These are phyloP conservation scores for Xenops minutus DNA, from an alignment of 2,797 vertebrate genomes.

Conservation along the genomic window DNA sequence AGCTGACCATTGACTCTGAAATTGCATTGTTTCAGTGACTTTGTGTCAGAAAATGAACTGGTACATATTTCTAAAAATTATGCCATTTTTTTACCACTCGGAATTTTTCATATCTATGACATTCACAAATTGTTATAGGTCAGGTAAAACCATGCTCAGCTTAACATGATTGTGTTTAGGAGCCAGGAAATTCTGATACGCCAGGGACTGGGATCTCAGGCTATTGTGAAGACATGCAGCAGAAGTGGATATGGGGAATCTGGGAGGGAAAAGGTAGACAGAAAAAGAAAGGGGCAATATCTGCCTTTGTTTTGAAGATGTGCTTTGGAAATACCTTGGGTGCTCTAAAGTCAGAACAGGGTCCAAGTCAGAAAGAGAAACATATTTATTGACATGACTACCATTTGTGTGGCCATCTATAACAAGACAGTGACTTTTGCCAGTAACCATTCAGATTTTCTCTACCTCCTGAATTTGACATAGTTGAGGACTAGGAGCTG, in stretches of 20 bases:
- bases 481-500: neutral
- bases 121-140: neutral
- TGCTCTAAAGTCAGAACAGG: neutral
- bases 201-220: neutral
- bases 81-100: neutral
- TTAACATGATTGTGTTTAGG: neutral
- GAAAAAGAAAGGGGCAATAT: neutral
- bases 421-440: neutral
- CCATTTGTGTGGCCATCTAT: neutral
- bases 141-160: neutral
- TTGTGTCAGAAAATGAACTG: neutral
- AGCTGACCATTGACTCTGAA: neutral
- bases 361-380: neutral
- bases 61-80: neutral
- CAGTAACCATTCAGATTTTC: neutral
- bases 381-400: neutral
- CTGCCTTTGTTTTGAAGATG: neutral
- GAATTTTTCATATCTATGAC: neutral
- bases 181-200: neutral
- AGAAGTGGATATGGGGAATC: neutral
- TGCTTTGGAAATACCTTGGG: neutral
- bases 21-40: neutral
- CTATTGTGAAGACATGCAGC: neutral
- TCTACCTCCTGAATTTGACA: neutral
- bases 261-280: fast-evolving